Evolutionary conservation across 2,797 vertebrate genomes (phyloP), one percentile per base, ranked within the genome.

Genomic region (Sebastes cheni): DNA sequence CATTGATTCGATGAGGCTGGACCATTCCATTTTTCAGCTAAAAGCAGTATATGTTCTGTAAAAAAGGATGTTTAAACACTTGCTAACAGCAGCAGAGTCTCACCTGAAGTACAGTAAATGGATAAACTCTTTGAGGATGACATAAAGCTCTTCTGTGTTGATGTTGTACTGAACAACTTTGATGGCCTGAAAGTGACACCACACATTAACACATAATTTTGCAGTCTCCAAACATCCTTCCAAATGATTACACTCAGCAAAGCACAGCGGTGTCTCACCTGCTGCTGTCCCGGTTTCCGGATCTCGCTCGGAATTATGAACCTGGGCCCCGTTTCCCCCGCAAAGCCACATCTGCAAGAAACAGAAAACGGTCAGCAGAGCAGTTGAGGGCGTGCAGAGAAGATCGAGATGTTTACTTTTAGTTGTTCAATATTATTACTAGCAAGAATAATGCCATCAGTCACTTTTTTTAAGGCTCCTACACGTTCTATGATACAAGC

Each of bases 301-400:
- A 99, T 97, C 93, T 99, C 97, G 91, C 98, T 99, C 65, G 98
- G 98, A 92, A 99, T 97, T 86, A 99, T 98, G 93, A 99, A 99
- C 90, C 99, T 97, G 76, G 99, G 99, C 83, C 97, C 97, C 22
- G 97, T 97, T 95, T 99, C 99, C 88, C 99, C 99, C 85, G 98
- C 99, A 96, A 99, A 99, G 83, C 99, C 99, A 94, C 98, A 99
- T 92, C 99, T 99, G 77, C 7, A 91, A 87, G 60, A 64, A 65
- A 72, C 32, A 2, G 22, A 72, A 72, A 56, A 6, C 4, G 6
- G 27, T 80, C n/a, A 85, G 22, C 6, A 22, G 8, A 18, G 2
- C 23, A 29, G 56, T n/a, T 18, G 16, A 32, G 1, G 39, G 10
- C 2, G 14, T 13, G 2, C 4, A 67, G n/a, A 22, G 1, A 32